Evolutionary conservation across 2,888 invertebrate genomes (phyloP).

Genomic region (Penaeus monodon): DNA sequence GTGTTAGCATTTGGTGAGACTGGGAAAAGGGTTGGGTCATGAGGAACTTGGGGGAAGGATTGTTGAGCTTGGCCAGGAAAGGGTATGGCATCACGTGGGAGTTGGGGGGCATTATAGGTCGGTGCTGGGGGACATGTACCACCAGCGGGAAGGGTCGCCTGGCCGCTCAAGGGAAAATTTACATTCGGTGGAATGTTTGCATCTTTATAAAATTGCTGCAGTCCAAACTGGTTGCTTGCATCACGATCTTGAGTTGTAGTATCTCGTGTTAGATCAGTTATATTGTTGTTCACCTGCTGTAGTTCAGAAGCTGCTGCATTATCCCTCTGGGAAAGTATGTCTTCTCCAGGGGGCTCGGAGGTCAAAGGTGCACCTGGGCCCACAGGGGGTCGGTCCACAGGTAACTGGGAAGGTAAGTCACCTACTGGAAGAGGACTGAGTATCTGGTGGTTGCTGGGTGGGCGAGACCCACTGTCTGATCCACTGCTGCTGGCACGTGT

Average conservation of each 20-base stretch:
- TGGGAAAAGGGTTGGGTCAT: constrained; percentile 35
- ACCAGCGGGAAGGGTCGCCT: constrained; percentile 60
- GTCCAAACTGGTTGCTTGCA: constrained; percentile 32
- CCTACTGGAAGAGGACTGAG: constrained; percentile 54
- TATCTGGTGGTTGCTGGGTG: constrained; percentile 63
- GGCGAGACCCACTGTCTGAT: constrained; percentile 64
- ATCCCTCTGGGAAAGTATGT: constrained; percentile 30
- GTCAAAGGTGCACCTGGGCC: constrained; percentile 46
- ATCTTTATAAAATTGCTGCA: constrained; percentile 34
- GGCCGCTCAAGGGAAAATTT: constrained; percentile 64
- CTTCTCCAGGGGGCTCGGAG: constrained; percentile 35
- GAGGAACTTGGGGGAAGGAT: constrained; percentile 51
- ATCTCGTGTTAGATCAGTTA: constrained; percentile 45
- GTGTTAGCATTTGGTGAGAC: constrained; percentile 14
- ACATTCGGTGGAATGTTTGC: constrained; percentile 57
- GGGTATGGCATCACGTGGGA: constrained; percentile 54
- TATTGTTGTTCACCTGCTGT: constrained; percentile 46
- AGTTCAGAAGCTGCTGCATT: constrained; percentile 32
- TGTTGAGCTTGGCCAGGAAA: constrained; percentile 62
- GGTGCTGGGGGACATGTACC: constrained; percentile 60
- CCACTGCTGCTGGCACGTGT: constrained; percentile 63
- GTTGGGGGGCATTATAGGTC: constrained; percentile 50
- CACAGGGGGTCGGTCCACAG: constrained; percentile 40
- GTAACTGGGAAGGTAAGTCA: constrained; percentile 32
- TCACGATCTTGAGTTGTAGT: constrained; percentile 10